Conservation (phyloP, 2,888 invertebrate species). For the Drosophila hamatofila region DNA sequence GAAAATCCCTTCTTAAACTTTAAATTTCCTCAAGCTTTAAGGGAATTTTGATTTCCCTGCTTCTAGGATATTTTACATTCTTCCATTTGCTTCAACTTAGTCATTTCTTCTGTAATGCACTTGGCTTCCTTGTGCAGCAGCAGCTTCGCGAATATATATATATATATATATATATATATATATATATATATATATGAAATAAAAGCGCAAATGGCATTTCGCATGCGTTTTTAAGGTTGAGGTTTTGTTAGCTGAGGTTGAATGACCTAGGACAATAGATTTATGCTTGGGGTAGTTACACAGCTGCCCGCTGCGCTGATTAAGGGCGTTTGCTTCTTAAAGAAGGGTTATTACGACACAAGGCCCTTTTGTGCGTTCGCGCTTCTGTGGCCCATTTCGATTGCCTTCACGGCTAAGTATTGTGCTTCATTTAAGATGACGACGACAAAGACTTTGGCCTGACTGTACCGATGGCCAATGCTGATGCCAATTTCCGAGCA, state of each 20-base stretch:
- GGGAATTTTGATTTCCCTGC: not conserved
- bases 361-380: conserved; percentile 27
- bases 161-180: no score
- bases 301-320: conserved; percentile 75
- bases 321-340: conserved; percentile 75
- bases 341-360: conserved; percentile 65
- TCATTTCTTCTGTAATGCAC: conserved; percentile 21
- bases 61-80: conserved; percentile 16
- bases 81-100: not conserved
- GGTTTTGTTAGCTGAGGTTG: conserved; percentile 63
- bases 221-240: conserved; percentile 65
- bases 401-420: conserved; percentile 41
- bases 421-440: conserved; percentile 55
- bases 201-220: conserved; percentile 73
- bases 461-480: conserved; percentile 32
- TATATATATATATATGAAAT: conserved; percentile 48
- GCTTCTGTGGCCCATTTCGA: conserved; percentile 57
- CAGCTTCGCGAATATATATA: conserved; percentile 64
- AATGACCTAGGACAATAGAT: conserved; percentile 79
- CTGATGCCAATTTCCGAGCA: conserved; percentile 66
- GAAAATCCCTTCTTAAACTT: not conserved
- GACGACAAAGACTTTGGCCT: conserved; percentile 1
- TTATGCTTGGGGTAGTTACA: conserved; percentile 76
- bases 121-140: conserved; percentile 50
- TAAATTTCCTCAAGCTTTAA: not conserved